Conservation (phyloP, 2,888 invertebrate species). For the Creontiades dilutus region DNA sequence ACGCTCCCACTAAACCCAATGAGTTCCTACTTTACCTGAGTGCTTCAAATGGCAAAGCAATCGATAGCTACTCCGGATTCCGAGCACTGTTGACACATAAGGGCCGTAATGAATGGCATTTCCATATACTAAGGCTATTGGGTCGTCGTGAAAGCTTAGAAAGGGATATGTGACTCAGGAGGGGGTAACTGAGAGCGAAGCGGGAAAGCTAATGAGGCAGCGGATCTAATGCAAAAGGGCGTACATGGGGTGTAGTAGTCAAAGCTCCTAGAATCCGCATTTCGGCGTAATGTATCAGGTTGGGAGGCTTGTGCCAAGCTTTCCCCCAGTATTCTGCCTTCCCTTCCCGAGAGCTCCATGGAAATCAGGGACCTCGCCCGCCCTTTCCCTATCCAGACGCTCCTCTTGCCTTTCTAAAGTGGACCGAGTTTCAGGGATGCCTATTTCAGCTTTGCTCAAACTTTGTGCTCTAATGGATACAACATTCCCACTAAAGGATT, state of each 20-base stretch:
- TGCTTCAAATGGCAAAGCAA: background rate
- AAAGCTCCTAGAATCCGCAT: slow-evolving; percentile 18
- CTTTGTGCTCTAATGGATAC: slow-evolving; percentile 32
- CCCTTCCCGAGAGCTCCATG: slow-evolving; percentile 17
- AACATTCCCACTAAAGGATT: slow-evolving; percentile 15
- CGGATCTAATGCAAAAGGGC: slow-evolving; percentile 32
- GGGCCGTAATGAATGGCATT: background rate
- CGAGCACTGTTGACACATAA: slow-evolving; percentile 12
- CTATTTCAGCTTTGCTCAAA: slow-evolving; percentile 9
- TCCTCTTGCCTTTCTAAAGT: background rate
- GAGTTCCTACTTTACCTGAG: background rate
- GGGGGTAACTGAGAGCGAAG: background rate
- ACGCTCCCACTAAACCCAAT: no score
- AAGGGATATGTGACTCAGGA: slow-evolving; percentile 15
- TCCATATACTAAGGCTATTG: slow-evolving; percentile 15
- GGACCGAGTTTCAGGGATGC: slow-evolving; percentile 29
- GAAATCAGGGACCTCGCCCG: background rate
- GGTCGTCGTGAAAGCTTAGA: slow-evolving; percentile 32
- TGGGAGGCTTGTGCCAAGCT: background rate
- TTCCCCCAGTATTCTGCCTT: background rate
- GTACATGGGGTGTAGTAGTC: slow-evolving; percentile 13
- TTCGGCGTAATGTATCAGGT: background rate
- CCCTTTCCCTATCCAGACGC: background rate
- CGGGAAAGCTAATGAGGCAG: slow-evolving; percentile 34
- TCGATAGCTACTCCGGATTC: background rate